These are phyloP conservation scores for Callaeas wilsoni DNA, from an alignment of 2,113 vertebrate species.

Conservation along the genomic window DNA sequence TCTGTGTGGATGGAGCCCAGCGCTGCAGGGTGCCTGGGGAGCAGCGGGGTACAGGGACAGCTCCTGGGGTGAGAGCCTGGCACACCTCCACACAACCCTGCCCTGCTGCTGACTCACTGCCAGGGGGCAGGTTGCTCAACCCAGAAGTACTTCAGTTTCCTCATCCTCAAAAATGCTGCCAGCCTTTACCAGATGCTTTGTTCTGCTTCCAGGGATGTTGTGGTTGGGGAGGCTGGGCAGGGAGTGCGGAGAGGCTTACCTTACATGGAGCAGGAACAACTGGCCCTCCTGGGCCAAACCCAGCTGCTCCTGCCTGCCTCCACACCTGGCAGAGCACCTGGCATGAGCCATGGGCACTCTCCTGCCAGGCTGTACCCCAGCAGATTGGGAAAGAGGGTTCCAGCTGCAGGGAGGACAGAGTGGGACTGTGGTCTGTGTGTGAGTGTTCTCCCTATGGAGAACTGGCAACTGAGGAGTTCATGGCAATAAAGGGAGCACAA, in stretches of 20 bases:
- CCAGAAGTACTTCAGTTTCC: background rate
- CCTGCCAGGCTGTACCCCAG: background rate
- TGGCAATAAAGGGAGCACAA: background rate
- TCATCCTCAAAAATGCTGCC: background rate
- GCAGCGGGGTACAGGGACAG: fast-evolving
- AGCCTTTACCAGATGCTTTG: background rate
- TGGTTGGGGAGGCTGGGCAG: background rate
- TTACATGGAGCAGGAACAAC: background rate
- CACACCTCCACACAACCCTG: background rate
- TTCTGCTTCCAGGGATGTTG: background rate
- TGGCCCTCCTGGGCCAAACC: background rate
- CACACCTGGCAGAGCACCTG: background rate
- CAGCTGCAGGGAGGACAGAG: background rate
- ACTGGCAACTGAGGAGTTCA: background rate
- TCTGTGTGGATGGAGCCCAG: fast-evolving
- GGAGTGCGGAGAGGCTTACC: fast-evolving
- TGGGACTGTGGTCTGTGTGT: background rate
- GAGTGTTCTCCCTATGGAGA: background rate
- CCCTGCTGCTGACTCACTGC: background rate
- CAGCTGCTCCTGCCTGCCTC: background rate
- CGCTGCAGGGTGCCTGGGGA: background rate
- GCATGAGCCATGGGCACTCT: fast-evolving
- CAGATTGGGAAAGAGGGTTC: background rate
- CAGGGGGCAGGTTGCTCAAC: constrained; percentile 15
- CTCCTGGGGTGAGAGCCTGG: background rate